Percentiles rank a stretch among this genome's conserved stretches.
phyloP scores from a whole-genome alignment of 2,797 vertebrate genomes.

The Intellagama lesueurii region DNA sequence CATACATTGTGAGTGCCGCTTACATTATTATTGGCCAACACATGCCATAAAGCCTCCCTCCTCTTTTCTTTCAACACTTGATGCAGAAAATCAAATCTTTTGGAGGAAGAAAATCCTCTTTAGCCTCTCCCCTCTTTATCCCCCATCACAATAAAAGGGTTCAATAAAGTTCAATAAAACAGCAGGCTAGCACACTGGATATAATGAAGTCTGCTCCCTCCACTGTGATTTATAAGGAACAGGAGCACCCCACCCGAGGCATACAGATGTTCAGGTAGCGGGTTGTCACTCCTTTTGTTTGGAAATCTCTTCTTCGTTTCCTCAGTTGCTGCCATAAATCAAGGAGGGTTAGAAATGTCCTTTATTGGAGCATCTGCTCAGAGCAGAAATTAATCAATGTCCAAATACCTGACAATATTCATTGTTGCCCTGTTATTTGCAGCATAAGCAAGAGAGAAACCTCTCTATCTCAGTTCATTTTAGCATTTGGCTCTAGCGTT shows the following conservation, averaged over 20 bases:
- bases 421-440: conserved; percentile 39
- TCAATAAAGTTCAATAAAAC: background rate
- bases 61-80: background rate
- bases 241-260: too few relatives aligned
- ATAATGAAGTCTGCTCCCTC: rapidly evolving
- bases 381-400: conserved; percentile 63
- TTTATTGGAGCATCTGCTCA: conserved; percentile 60
- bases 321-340: conserved; percentile 45
- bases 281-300: conserved; percentile 6
- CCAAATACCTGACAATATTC: conserved; percentile 54
- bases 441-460: conserved; percentile 47
- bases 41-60: background rate
- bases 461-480: conserved; percentile 46
- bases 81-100: background rate
- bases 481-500: background rate
- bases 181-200: background rate
- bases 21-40: background rate
- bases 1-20: background rate
- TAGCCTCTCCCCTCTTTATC: background rate
- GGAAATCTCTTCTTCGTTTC: background rate
- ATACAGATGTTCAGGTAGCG: background rate
- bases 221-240: background rate
- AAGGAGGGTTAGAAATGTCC: conserved; percentile 31
- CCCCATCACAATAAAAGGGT: background rate
- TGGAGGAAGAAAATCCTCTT: rapidly evolving